These are phyloP conservation scores for Melitaea athalia DNA, from an alignment of 2,888 invertebrate species.

Conservation along the genomic window DNA sequence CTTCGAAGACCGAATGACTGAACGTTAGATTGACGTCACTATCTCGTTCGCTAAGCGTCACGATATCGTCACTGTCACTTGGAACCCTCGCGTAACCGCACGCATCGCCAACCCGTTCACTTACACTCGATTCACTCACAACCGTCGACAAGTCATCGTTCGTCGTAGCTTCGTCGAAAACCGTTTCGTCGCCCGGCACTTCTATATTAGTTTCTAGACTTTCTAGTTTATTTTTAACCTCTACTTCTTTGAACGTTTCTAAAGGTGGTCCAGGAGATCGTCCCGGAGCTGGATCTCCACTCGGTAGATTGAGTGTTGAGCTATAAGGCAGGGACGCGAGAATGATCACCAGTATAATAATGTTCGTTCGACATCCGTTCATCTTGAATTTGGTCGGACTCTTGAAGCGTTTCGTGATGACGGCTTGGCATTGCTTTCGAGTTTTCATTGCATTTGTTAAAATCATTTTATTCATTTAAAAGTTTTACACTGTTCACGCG, in stretches of 20 bases:
- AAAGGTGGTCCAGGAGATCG: slow-evolving; percentile 84
- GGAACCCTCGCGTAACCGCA: slow-evolving; percentile 72
- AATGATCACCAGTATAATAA: slow-evolving; percentile 57
- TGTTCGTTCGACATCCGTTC: slow-evolving; percentile 50
- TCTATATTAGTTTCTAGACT: slow-evolving; percentile 41
- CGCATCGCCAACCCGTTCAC: slow-evolving; percentile 59
- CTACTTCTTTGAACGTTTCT: slow-evolving; percentile 28
- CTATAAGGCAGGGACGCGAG: slow-evolving; percentile 70
- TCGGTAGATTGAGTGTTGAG: slow-evolving; percentile 69
- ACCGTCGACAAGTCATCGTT: slow-evolving; percentile 51
- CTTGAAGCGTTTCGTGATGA: slow-evolving; percentile 44
- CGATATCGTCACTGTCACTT: slow-evolving; percentile 71
- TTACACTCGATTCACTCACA: slow-evolving; percentile 48
- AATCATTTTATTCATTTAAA: slow-evolving; percentile 24
- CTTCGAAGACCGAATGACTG: slow-evolving; percentile 77
- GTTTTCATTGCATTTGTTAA: slow-evolving; percentile 28
- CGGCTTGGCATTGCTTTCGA: slow-evolving; percentile 44
- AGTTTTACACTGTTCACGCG: not conserved
- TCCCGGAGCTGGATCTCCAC: slow-evolving; percentile 85
- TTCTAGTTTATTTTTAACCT: slow-evolving; percentile 40
- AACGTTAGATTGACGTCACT: slow-evolving; percentile 78
- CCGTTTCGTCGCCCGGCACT: slow-evolving; percentile 46
- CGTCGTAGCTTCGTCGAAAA: slow-evolving; percentile 61
- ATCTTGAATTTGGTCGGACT: slow-evolving; percentile 54
- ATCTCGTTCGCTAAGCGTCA: slow-evolving; percentile 66